Conservation (phyloP, 2,888 invertebrate species). For the Hofmannophila pseudospretella region DNA sequence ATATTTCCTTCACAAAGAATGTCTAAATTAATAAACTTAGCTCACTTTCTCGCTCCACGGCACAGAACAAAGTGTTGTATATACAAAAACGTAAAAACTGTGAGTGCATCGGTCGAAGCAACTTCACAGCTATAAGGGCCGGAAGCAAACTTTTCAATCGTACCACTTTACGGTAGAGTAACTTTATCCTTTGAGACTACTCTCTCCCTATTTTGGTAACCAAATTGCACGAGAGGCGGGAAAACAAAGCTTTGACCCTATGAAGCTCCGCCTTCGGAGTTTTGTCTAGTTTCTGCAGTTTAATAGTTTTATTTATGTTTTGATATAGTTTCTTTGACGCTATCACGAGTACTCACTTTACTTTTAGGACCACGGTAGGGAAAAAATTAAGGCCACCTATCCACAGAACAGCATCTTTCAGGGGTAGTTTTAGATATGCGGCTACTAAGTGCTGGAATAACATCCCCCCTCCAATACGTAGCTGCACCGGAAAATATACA, state of each 20-base stretch:
- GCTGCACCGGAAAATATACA: too few species aligned
- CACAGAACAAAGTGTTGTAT: slow-evolving; percentile 23
- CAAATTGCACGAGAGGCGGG: slow-evolving; percentile 39
- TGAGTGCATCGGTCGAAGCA: slow-evolving; percentile 35
- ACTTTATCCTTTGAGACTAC: slow-evolving; percentile 50
- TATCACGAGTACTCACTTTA: background rate
- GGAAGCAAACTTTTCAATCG: slow-evolving; percentile 55
- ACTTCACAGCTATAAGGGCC: slow-evolving; percentile 38
- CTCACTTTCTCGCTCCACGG: slow-evolving; percentile 15
- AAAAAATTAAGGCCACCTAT: too few species aligned
- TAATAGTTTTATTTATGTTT: background rate
- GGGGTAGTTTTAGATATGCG: too few species aligned
- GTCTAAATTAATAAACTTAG: slow-evolving; percentile 38
- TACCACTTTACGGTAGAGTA: slow-evolving; percentile 39
- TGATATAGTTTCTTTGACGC: too few species aligned
- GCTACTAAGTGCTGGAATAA: too few species aligned
- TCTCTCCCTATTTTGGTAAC: slow-evolving; percentile 48
- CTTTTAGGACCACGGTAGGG: too few species aligned
- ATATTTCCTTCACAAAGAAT: slow-evolving; percentile 25
- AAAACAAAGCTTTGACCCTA: slow-evolving; percentile 21
- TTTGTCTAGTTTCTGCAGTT: background rate
- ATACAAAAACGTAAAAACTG: slow-evolving; percentile 23
- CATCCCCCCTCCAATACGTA: too few species aligned
- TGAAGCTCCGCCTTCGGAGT: background rate
- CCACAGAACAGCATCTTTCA: too few species aligned